phyloP scores from a whole-genome alignment of 37 sponge, comb jelly and placozoan species.

The Sycon ciliatum region DNA sequence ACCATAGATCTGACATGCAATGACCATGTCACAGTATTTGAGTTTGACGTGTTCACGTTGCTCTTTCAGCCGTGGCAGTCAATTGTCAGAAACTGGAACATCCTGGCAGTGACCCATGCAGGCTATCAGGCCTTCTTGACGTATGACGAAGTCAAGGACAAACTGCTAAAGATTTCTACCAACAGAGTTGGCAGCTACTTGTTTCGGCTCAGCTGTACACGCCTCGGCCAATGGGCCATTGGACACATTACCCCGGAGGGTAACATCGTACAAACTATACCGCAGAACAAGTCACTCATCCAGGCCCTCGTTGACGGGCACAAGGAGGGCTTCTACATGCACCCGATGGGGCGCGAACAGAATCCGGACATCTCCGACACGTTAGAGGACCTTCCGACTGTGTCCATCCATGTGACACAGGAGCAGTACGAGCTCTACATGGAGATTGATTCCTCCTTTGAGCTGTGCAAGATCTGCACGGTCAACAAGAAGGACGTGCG shows the following conservation, averaged over 20 bases:
- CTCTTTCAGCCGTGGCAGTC: slow-evolving; percentile 91
- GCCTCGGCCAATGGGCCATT: slow-evolving; percentile 98
- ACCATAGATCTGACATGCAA: slow-evolving; percentile 95
- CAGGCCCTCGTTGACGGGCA: slow-evolving; percentile 89
- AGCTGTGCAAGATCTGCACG: slow-evolving; percentile 95
- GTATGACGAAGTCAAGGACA: slow-evolving; percentile 93
- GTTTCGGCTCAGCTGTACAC: slow-evolving; percentile 85
- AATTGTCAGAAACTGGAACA: slow-evolving; percentile 91
- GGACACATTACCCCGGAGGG: slow-evolving; percentile 86
- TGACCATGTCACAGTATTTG: slow-evolving; percentile 94
- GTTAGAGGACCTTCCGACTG: slow-evolving; percentile 44
- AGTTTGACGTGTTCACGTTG: slow-evolving; percentile 87
- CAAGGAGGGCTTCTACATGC: slow-evolving; percentile 85
- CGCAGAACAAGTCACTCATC: slow-evolving; percentile 90
- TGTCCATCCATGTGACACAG: slow-evolving; percentile 74
- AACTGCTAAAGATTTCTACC: slow-evolving; percentile 67
- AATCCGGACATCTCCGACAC: slow-evolving; percentile 74
- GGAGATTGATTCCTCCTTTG: slow-evolving; percentile 87
- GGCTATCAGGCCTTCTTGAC: slow-evolving; percentile 97
- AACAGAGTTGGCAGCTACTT: slow-evolving; percentile 91
- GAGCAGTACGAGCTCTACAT: slow-evolving; percentile 98
- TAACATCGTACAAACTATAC: slow-evolving; percentile 92
- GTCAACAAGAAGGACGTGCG: slow-evolving; percentile 88
- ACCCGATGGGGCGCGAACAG: slow-evolving; percentile 75
- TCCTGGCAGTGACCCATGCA: slow-evolving; percentile 83